These are phyloP conservation scores for Molanna angustata DNA, from an alignment of 2,888 invertebrate genomes.

Conservation along the genomic window DNA sequence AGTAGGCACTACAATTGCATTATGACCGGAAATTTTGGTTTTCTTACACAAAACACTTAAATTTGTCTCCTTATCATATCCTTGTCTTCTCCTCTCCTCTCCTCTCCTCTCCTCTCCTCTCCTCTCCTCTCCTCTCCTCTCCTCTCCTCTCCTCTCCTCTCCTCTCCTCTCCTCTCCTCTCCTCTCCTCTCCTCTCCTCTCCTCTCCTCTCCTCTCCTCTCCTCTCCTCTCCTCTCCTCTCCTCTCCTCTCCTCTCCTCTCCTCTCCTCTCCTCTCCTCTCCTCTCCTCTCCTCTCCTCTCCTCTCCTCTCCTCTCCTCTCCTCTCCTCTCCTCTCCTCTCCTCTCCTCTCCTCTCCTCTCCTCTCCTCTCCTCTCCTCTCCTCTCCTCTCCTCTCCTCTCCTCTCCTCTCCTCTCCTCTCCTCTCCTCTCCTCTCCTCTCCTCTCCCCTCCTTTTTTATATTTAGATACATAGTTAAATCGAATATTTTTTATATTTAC, in stretches of 20 bases:
- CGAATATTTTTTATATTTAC: no score
- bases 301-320: background rate
- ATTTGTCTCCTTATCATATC: no score
- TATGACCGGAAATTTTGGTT: no score
- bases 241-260: background rate
- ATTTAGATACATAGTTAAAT: no score
- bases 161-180: background rate
- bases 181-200: background rate
- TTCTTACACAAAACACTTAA: no score
- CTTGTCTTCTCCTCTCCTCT: background rate
- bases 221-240: background rate
- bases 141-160: background rate
- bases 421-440: background rate
- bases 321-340: background rate
- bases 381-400: background rate
- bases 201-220: background rate
- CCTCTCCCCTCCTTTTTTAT: background rate
- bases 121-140: background rate
- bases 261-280: background rate
- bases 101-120: background rate
- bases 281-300: background rate
- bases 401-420: background rate
- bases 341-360: background rate
- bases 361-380: background rate
- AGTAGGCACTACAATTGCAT: no score